Percentiles rank a stretch among this genome's conserved stretches.
Conservation (phyloP, 2,113 vertebrate genomes). For the Trichomycterus rosablanca region DNA sequence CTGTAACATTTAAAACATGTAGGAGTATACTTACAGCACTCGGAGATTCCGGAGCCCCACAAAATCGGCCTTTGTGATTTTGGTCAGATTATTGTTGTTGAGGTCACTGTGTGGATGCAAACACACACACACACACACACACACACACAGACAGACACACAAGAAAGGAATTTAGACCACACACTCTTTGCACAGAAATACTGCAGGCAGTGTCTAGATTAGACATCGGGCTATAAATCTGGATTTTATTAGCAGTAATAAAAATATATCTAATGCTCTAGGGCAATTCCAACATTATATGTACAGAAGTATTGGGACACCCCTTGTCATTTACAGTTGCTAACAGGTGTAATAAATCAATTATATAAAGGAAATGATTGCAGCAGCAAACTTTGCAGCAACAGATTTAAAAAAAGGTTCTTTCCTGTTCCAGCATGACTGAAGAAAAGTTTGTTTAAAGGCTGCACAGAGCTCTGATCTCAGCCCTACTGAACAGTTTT, state of each 20-base stretch:
- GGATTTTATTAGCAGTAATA: slow-evolving; percentile 2
- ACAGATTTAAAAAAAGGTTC: too few species aligned
- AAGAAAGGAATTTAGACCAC: slow-evolving; percentile 1
- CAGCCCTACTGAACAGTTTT: too few species aligned
- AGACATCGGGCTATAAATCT: not conserved
- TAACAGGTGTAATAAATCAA: too few species aligned
- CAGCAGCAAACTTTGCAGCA: too few species aligned
- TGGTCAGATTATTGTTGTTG: slow-evolving; percentile 98
- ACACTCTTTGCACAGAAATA: not conserved
- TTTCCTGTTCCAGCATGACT: too few species aligned
- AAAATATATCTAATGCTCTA: not conserved
- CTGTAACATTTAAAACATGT: not conserved
- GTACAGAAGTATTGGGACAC: too few species aligned
- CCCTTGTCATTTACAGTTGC: too few species aligned
- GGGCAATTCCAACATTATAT: slow-evolving; percentile 1
- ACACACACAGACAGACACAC: slow-evolving; percentile 4
- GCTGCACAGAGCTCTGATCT: too few species aligned
- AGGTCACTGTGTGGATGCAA: slow-evolving; percentile 78
- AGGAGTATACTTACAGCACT: slow-evolving; percentile 86
- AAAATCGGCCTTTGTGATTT: slow-evolving; percentile 94
- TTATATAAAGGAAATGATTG: too few species aligned
- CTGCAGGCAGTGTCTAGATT: slow-evolving; percentile 3
- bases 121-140: slow-evolving; percentile 16
- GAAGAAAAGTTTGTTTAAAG: too few species aligned
- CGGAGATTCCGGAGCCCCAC: slow-evolving; percentile 88